Conservation (phyloP, 2,888 invertebrate species). For the Plagodis dolabraria region DNA sequence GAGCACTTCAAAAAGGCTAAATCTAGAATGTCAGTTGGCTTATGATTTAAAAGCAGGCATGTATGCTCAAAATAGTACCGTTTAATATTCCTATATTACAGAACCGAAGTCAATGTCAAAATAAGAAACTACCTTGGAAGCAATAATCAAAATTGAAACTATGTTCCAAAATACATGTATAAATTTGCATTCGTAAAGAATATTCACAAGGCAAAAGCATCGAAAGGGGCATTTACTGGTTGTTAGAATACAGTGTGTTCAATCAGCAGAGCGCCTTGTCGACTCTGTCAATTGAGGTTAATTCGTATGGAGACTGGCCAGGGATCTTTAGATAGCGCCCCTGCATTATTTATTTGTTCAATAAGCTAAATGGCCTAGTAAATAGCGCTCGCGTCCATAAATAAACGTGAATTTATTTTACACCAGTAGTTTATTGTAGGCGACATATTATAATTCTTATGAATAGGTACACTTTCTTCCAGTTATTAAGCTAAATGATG, state of each 20-base stretch:
- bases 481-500: too few species aligned
- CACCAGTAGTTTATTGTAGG: too few species aligned
- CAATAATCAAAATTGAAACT: too few species aligned
- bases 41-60: too few species aligned
- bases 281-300: slow-evolving; percentile 83
- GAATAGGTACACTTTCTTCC: too few species aligned
- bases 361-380: slow-evolving; percentile 73
- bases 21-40: too few species aligned
- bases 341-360: slow-evolving; percentile 79
- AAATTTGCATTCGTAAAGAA: slow-evolving; percentile 32
- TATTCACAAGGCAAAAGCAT: slow-evolving; percentile 62
- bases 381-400: slow-evolving; percentile 55
- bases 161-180: too few species aligned
- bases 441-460: too few species aligned
- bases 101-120: background rate
- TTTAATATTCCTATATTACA: too few species aligned
- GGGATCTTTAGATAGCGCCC: slow-evolving; percentile 77
- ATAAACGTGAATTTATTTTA: slow-evolving; percentile 50
- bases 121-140: background rate
- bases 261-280: slow-evolving; percentile 82
- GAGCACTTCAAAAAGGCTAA: too few species aligned
- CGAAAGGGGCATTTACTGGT: slow-evolving; percentile 59
- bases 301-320: slow-evolving; percentile 79
- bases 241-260: slow-evolving; percentile 67
- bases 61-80: too few species aligned